A percentile compares a stretch with the other conserved stretches of the same genome.
These are phyloP conservation scores for Muscicapa striata DNA, from an alignment of 2,797 vertebrate species.

Conservation along the genomic window DNA sequence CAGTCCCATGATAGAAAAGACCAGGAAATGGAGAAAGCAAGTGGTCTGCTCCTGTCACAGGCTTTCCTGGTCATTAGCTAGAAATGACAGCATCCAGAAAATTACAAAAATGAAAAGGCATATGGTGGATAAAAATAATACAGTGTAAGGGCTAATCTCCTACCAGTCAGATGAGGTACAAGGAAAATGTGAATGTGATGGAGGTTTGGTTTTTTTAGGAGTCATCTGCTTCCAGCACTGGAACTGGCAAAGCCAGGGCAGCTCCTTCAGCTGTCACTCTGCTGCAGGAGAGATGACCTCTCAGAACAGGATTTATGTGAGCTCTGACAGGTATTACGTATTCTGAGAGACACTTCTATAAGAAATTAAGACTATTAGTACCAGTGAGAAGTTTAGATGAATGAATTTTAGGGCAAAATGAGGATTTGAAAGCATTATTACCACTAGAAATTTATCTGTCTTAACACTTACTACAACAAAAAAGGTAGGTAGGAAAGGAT, in stretches of 20 bases:
- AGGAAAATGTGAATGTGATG: not conserved
- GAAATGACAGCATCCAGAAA: not conserved
- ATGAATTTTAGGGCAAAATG: not conserved
- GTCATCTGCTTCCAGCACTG: not conserved
- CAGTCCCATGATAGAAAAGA: not conserved
- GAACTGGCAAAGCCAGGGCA: not conserved
- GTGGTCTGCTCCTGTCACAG: not conserved
- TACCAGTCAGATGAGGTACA: not conserved
- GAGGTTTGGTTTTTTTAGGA: not conserved
- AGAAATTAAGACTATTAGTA: not conserved
- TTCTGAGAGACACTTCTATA: not conserved
- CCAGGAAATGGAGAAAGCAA: not conserved
- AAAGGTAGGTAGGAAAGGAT: not conserved
- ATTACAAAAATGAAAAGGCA: not conserved
- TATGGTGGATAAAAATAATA: not conserved
- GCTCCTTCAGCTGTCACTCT: not conserved
- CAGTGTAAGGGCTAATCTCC: not conserved
- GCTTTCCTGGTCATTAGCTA: not conserved
- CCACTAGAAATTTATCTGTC: not conserved
- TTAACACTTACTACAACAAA: not conserved
- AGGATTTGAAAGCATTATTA: not conserved
- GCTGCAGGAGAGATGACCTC: not conserved
- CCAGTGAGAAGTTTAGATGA: not conserved
- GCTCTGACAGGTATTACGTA: not conserved
- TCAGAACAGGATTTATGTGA: not conserved